These are phyloP conservation scores for Irena cyanogastra DNA, from an alignment of 2,113 vertebrate genomes.

Conservation along the genomic window DNA sequence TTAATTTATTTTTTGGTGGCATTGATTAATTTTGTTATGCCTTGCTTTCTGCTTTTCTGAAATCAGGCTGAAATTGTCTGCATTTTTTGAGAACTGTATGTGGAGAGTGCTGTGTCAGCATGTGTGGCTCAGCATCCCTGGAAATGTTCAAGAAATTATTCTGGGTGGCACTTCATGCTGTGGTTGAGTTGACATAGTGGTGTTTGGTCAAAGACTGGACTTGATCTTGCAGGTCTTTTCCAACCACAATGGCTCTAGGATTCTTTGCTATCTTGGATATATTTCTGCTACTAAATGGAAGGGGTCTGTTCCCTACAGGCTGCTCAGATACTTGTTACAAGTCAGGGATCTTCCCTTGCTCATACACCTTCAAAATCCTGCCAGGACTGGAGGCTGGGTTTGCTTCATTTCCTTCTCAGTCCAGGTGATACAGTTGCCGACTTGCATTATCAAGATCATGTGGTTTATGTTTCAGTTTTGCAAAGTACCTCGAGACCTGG, in stretches of 20 bases:
- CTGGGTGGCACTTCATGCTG: neutral
- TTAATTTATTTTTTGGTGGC: neutral
- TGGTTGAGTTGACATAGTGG: fast-evolving
- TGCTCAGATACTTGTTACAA: neutral
- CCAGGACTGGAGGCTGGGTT: neutral
- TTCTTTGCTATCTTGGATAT: neutral
- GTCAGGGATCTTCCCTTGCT: neutral
- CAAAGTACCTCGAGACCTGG: neutral
- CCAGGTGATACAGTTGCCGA: neutral
- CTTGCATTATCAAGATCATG: neutral
- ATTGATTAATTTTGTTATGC: neutral
- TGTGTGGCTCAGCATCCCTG: neutral
- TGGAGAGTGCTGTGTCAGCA: neutral
- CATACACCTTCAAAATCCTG: neutral
- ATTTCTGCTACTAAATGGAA: neutral
- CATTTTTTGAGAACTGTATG: neutral
- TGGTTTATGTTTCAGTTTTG: neutral
- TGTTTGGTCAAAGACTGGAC: neutral
- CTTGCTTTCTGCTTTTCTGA: neutral
- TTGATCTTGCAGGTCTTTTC: neutral
- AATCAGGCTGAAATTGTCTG: neutral
- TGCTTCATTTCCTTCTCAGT: neutral
- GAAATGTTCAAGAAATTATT: neutral
- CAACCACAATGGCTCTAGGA: neutral
- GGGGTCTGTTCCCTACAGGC: neutral